These are phyloP conservation scores for Gymnocephalus cernua DNA, from an alignment of 2,113 vertebrate genomes.

Conservation along the genomic window DNA sequence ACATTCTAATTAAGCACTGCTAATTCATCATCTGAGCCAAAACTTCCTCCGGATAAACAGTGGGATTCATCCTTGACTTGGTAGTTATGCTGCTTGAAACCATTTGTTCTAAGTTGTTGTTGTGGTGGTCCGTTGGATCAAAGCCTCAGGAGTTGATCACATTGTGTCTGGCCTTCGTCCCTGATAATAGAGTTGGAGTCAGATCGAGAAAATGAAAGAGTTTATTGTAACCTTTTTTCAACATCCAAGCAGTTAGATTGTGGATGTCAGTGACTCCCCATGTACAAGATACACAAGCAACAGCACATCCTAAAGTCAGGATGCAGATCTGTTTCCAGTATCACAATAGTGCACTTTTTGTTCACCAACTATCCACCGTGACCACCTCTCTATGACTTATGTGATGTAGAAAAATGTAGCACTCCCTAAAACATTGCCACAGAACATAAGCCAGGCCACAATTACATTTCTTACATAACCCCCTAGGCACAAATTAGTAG, in stretches of 20 bases:
- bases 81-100: slow-evolving; percentile 24
- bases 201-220: neutral
- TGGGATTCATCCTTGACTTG: slow-evolving; percentile 37
- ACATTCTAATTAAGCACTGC: slow-evolving; percentile 50
- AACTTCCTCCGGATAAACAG: slow-evolving; percentile 36
- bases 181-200: neutral
- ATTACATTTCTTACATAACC: neutral
- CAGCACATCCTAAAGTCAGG: neutral
- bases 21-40: slow-evolving; percentile 59
- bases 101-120: slow-evolving; percentile 8
- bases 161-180: neutral
- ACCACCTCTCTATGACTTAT: neutral
- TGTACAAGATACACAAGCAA: neutral
- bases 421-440: neutral
- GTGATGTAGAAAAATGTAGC: neutral
- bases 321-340: neutral
- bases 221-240: neutral
- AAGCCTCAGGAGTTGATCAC: slow-evolving; percentile 1
- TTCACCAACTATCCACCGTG: neutral
- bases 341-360: neutral
- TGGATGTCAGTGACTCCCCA: neutral
- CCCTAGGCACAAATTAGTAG: neutral
- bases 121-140: neutral
- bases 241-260: neutral
- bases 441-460: too few species aligned